Evolutionary conservation across 2,888 invertebrate species (phyloP).

Genomic region (Drosophila ezoana): DNA sequence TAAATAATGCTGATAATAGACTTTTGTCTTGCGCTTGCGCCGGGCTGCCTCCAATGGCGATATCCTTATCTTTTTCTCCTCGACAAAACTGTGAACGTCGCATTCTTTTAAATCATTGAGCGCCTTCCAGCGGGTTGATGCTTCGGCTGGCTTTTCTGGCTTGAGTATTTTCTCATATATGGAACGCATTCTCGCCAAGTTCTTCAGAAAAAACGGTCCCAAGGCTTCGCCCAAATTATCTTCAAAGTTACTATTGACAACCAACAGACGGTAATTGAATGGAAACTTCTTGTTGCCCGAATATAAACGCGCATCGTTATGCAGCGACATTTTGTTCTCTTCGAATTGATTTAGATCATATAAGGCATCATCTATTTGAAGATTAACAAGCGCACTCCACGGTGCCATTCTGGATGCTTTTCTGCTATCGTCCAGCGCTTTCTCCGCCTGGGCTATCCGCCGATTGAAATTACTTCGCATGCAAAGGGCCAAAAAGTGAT

Average conservation of each 20-base stretch:
- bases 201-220: slow-evolving; percentile 43
- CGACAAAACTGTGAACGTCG: slow-evolving; percentile 48
- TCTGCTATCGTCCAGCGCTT: slow-evolving; percentile 51
- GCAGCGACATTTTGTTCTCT: slow-evolving; percentile 42
- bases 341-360: slow-evolving; percentile 68
- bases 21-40: slow-evolving; percentile 56
- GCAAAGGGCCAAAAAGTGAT: slow-evolving; percentile 44
- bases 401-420: slow-evolving; percentile 24
- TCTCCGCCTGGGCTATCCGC: slow-evolving; percentile 43
- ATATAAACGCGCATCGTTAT: slow-evolving; percentile 26
- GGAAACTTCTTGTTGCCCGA: slow-evolving; percentile 44
- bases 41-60: slow-evolving; percentile 61
- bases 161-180: slow-evolving; percentile 23
- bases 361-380: slow-evolving; percentile 54
- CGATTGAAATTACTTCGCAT: slow-evolving; percentile 66
- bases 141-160: neutral
- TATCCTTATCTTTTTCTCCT: slow-evolving; percentile 11
- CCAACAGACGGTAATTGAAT: slow-evolving; percentile 45
- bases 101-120: slow-evolving; percentile 27
- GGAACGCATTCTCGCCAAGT: slow-evolving; percentile 13
- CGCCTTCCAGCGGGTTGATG: slow-evolving; percentile 29
- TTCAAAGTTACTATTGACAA: slow-evolving; percentile 53
- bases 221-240: slow-evolving; percentile 40
- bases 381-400: slow-evolving; percentile 28
- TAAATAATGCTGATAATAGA: slow-evolving; percentile 57